phyloP scores from a whole-genome alignment of 2,113 vertebrate species.

The Mormyrus iriodes region DNA sequence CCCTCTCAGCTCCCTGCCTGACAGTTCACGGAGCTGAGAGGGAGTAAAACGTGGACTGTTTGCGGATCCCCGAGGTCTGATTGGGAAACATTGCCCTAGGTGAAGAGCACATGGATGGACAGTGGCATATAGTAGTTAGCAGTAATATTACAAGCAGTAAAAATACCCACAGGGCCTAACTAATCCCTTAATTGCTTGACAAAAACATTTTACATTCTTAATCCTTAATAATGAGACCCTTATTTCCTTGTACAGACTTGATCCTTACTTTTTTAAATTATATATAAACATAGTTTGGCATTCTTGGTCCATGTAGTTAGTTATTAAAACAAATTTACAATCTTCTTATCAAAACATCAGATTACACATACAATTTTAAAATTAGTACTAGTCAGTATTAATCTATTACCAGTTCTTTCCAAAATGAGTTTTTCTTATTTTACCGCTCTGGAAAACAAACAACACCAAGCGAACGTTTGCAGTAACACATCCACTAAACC shows the following conservation, averaged over 20 bases:
- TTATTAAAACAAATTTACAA: background rate
- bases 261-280: background rate
- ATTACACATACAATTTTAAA: background rate
- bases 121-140: background rate
- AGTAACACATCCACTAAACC: background rate
- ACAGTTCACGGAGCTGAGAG: background rate
- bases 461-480: background rate
- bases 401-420: background rate
- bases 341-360: background rate
- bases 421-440: background rate
- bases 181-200: conserved; percentile 1
- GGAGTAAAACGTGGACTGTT: background rate
- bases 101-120: background rate
- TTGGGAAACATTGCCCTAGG: background rate
- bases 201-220: background rate
- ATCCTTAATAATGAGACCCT: background rate
- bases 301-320: background rate
- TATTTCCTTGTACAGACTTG: background rate
- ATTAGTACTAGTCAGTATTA: background rate
- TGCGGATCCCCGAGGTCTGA: background rate
- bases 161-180: background rate
- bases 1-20: background rate
- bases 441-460: background rate
- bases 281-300: background rate
- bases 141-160: background rate